Evolutionary conservation across 2,797 vertebrate species (phyloP).

Genomic region (Synaphobranchus kaupii): DNA sequence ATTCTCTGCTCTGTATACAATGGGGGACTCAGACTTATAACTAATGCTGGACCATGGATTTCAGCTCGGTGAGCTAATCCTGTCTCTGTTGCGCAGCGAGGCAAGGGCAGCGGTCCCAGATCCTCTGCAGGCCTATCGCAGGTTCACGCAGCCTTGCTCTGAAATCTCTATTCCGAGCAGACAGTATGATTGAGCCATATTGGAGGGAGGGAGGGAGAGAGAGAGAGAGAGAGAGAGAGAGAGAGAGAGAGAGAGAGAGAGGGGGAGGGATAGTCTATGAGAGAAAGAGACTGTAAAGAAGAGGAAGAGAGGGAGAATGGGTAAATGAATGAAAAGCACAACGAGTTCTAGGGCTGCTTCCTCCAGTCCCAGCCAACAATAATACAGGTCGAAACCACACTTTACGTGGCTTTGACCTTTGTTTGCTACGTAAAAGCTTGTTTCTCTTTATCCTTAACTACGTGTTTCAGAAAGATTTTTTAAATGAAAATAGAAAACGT

Average conservation of each 20-base stretch:
- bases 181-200: neutral
- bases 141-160: neutral
- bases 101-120: neutral
- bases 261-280: neutral
- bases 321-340: neutral
- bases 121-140: neutral
- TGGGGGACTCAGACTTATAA: neutral
- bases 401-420: neutral
- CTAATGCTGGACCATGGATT: neutral
- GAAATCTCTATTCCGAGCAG: neutral
- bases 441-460: neutral
- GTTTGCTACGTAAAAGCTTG: neutral
- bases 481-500: neutral
- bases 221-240: too few relatives aligned
- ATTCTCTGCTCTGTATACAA: neutral
- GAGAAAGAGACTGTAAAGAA: neutral
- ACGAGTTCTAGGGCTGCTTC: neutral
- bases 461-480: neutral
- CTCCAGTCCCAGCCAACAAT: neutral
- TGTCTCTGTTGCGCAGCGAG: neutral
- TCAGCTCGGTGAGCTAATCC: neutral
- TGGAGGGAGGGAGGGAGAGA: too few relatives aligned
- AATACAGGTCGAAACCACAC: neutral
- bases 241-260: neutral
- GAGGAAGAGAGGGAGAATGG: neutral